Conservation (phyloP, 2,888 invertebrate genomes). For the Trisateles emortualis region DNA sequence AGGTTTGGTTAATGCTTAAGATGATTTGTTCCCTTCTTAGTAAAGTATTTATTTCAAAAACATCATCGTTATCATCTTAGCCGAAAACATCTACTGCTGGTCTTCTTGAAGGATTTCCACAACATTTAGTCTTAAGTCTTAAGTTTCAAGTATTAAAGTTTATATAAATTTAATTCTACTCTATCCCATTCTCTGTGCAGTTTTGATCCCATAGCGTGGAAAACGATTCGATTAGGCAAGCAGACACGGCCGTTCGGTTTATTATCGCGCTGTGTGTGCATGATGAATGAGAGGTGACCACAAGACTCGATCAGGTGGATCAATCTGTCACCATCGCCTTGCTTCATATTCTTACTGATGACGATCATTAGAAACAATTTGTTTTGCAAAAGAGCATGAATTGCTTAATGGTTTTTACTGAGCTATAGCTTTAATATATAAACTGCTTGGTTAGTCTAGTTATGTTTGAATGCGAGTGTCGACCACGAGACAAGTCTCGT, state of each 20-base stretch:
- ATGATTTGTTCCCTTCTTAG: too few species aligned
- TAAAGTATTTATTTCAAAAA: too few species aligned
- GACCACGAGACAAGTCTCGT: too few species aligned
- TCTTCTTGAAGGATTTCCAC: too few species aligned
- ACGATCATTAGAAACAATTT: neutral
- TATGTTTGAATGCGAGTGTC: too few species aligned
- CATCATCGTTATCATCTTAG: too few species aligned
- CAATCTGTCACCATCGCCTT: neutral
- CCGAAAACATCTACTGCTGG: too few species aligned
- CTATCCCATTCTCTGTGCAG: conserved; percentile 21
- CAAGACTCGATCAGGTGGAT: conserved; percentile 23
- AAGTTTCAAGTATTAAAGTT: neutral
- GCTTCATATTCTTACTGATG: neutral
- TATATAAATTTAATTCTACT: conserved; percentile 7
- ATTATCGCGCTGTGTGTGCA: conserved; percentile 47
- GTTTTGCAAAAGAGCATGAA: neutral
- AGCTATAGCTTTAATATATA: too few species aligned
- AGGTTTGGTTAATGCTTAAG: too few species aligned
- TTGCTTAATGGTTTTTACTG: too few species aligned
- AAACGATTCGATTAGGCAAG: conserved; percentile 65
- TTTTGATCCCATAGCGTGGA: conserved; percentile 52
- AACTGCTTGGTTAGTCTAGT: too few species aligned
- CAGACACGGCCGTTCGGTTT: conserved; percentile 44
- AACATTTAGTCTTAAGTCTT: too few species aligned
- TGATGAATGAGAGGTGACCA: conserved; percentile 56